Evolutionary conservation across 2,888 invertebrate genomes (phyloP).

Genomic region (Scelioninae gen. 2): DNA sequence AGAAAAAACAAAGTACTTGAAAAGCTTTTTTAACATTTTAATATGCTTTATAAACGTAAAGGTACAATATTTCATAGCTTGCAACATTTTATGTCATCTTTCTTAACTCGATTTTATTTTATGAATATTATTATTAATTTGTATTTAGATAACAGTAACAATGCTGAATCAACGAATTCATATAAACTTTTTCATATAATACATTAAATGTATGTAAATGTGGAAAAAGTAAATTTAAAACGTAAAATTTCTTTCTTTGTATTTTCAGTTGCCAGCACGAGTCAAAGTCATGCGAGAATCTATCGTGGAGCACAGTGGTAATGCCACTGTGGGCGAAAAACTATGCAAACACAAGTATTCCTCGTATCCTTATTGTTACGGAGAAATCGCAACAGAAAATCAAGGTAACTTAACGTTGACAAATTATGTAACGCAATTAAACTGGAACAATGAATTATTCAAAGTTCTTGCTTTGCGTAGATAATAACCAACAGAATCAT

Average conservation of each 20-base stretch:
- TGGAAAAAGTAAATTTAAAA: too few relatives aligned
- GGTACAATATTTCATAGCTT: neutral
- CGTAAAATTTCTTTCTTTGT: too few relatives aligned
- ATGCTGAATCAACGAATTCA: too few relatives aligned
- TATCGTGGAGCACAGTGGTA: constrained; percentile 76
- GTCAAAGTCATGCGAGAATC: constrained; percentile 86
- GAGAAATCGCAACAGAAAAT: constrained; percentile 86
- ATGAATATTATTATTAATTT: too few relatives aligned
- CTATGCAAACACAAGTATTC: constrained; percentile 92
- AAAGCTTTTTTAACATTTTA: neutral
- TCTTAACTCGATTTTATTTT: too few relatives aligned
- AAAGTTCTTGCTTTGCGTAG: constrained; percentile 58
- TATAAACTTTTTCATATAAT: too few relatives aligned
- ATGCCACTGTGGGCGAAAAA: constrained; percentile 77
- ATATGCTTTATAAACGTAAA: neutral
- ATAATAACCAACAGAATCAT: constrained; percentile 73
- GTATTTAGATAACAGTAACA: too few relatives aligned
- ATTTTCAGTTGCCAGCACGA: constrained; percentile 80
- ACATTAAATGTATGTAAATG: too few relatives aligned
- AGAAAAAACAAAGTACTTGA: constrained; percentile 80
- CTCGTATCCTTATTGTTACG: constrained; percentile 92
- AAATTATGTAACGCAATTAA: constrained; percentile 18
- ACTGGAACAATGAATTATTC: constrained; percentile 13
- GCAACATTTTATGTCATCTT: neutral
- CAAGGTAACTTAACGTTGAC: constrained; percentile 75